phyloP scores from a whole-genome alignment of 2,113 vertebrate species.

The Strigops habroptila region DNA sequence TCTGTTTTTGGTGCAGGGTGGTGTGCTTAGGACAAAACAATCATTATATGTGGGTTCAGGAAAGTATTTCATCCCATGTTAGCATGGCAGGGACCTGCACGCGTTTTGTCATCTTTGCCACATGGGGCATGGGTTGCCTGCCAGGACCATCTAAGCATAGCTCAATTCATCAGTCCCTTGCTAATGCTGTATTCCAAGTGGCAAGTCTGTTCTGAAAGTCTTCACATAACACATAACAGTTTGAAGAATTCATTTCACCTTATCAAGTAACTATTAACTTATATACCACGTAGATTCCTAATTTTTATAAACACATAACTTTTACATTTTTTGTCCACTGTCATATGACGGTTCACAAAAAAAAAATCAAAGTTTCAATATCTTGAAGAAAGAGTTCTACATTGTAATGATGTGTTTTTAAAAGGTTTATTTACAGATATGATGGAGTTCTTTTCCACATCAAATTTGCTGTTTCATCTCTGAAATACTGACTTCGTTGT shows the following conservation, averaged over 20 bases:
- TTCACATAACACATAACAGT: not conserved
- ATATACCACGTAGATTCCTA: not conserved
- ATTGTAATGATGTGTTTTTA: not conserved
- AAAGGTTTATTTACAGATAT: not conserved
- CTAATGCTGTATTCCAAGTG: not conserved
- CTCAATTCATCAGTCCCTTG: constrained; percentile 15
- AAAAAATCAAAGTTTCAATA: not conserved
- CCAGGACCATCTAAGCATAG: not conserved
- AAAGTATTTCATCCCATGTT: not conserved
- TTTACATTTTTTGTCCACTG: not conserved
- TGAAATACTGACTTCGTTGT: not conserved
- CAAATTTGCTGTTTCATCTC: not conserved
- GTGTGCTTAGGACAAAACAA: not conserved
- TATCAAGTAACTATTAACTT: not conserved
- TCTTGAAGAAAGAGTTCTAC: not conserved
- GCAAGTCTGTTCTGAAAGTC: not conserved
- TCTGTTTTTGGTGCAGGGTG: not conserved
- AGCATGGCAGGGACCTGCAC: not conserved
- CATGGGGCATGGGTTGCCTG: not conserved
- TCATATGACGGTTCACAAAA: not conserved
- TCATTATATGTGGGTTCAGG: not conserved
- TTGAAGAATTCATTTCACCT: not conserved
- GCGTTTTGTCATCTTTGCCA: not conserved
- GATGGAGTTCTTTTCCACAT: not conserved
- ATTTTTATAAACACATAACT: not conserved